These are phyloP conservation scores for Panurus biarmicus DNA, from an alignment of 2,113 vertebrate species.

Conservation along the genomic window DNA sequence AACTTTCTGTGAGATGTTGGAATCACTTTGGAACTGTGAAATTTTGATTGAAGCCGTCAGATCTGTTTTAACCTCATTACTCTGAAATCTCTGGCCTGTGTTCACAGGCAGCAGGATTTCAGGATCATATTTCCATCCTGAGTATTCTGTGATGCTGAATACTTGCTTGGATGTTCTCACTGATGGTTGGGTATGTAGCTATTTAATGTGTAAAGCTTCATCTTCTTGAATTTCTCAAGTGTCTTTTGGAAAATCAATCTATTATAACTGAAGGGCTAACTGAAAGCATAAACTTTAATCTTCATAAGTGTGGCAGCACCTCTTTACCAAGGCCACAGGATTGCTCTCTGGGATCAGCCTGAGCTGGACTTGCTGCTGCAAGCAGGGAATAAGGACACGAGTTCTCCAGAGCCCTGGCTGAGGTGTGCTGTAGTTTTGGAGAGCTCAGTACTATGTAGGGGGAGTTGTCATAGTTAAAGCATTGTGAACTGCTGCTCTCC, in stretches of 20 bases:
- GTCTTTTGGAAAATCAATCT: background rate
- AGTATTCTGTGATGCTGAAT: background rate
- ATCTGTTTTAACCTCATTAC: background rate
- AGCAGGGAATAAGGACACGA: background rate
- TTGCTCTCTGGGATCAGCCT: background rate
- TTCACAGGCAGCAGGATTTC: background rate
- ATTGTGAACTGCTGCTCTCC: background rate
- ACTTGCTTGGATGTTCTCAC: background rate
- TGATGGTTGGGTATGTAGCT: background rate
- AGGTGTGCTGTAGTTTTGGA: background rate
- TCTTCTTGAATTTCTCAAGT: background rate
- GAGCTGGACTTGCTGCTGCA: background rate
- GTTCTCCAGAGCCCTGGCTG: background rate
- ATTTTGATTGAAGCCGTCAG: background rate
- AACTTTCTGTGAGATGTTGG: background rate
- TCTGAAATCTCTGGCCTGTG: background rate
- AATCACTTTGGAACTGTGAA: background rate
- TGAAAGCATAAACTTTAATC: background rate
- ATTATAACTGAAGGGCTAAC: background rate
- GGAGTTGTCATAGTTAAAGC: background rate
- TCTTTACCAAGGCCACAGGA: background rate
- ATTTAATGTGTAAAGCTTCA: background rate
- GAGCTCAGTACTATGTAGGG: fast-evolving
- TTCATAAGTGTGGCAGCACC: background rate
- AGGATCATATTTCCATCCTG: background rate